Evolutionary conservation across 2,888 invertebrate species (phyloP), one percentile per base, ranked within the genome.

Genomic region (Parelbella ahira): DNA sequence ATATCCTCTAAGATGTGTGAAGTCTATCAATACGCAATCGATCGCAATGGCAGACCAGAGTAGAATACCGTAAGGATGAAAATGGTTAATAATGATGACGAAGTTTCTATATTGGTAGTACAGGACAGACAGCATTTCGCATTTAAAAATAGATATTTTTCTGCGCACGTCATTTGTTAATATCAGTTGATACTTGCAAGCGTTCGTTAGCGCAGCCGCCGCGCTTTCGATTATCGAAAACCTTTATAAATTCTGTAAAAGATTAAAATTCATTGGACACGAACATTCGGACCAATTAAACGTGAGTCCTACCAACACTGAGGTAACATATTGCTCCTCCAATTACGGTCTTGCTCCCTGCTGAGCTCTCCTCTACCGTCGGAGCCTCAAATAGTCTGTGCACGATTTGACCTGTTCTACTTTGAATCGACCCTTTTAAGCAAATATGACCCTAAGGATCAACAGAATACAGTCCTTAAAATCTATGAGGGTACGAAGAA

Each of bases 281-380:
- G 48, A 47, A 48, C 52, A 51, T 49, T 49, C 50, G 51, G 44
- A 54, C 68, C 70, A 71, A 63, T 71, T 53, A 58, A 60, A 50
- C 46, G 52, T 48, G 46, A 47, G 34, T 47, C 47, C 61, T 55
- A 58, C 55, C 61, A 58, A 60, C 63, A 59, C 66, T 63, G 66
- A 69, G 61, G 60, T 83, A 81, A 84, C 76, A 73, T 86, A 87
- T 86, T 75, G 82, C 78, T 61, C 72, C 72, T 65, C 86, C 86
- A 87, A 87, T 87, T 86, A 84, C 77, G 83, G 86, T 60, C 53
- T 54, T 56, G 63, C 84, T 66, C 81, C 86, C 86, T 69, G 86
- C 84, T 86, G 86, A n/a, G 41, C 60, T 62, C 51, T 52, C 54
- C 57, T 78, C 80, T 73, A 77, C 80, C 66, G 77, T 68, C 66